Evolutionary conservation across 1,140 invertebrate species (phyloP).

Genomic region (Penaeus chinensis): DNA sequence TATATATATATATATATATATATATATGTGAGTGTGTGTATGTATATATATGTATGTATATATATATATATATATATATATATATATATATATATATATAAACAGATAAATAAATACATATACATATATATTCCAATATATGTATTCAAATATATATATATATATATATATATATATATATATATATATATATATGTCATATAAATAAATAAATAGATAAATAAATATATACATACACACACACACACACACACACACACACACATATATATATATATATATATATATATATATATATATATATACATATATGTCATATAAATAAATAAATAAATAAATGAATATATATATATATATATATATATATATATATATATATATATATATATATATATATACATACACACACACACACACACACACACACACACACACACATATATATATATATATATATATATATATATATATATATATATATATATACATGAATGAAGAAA

Average conservation of each 20-base stretch:
- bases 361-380: neutral
- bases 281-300: too few relatives aligned
- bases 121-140: neutral
- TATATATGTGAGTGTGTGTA: constrained; percentile 5
- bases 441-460: neutral
- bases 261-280: too few relatives aligned
- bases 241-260: too few relatives aligned
- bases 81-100: constrained; percentile 3
- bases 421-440: neutral
- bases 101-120: neutral
- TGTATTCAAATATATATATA: constrained; percentile 6
- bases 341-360: constrained; percentile 20
- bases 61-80: neutral
- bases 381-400: neutral
- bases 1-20: neutral
- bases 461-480: too few relatives aligned
- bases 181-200: neutral
- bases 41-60: constrained; percentile 21
- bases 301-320: too few relatives aligned
- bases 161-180: constrained; percentile 10
- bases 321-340: too few relatives aligned
- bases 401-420: constrained; percentile 26
- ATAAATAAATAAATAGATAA: too few relatives aligned
- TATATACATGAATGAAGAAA: too few relatives aligned
- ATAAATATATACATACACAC: too few relatives aligned